These are phyloP conservation scores for Caerostris darwini DNA, from an alignment of 1,140 invertebrate genomes.

Conservation along the genomic window DNA sequence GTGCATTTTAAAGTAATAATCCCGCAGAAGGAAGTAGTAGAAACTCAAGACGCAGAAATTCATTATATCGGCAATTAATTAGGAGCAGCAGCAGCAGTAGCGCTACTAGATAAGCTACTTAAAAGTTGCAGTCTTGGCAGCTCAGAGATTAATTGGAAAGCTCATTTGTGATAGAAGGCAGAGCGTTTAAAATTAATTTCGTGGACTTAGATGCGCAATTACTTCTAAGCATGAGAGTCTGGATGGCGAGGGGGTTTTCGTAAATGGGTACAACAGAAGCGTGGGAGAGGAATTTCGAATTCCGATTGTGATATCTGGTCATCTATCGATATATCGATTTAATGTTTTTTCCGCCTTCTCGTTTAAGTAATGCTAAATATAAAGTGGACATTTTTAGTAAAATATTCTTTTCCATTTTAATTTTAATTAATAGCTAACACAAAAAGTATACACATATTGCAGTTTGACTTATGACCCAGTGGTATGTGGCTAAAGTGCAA, in stretches of 20 bases:
- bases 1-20: conserved; percentile 35
- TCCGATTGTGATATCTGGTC: neutral
- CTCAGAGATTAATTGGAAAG: conserved; percentile 1
- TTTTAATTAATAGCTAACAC: neutral
- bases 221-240: neutral
- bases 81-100: neutral
- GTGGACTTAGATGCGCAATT: conserved; percentile 26
- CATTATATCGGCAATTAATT: conserved; percentile 24
- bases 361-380: neutral
- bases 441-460: neutral
- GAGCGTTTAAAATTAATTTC: conserved; percentile 32
- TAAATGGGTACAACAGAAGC: neutral
- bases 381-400: neutral
- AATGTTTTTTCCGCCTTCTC: neutral
- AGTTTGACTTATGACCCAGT: neutral
- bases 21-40: neutral
- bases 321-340: neutral
- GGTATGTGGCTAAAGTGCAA: neutral
- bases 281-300: neutral
- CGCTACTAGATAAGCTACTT: neutral
- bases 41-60: conserved; percentile 1
- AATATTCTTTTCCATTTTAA: neutral
- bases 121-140: conserved; percentile 27
- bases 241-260: neutral
- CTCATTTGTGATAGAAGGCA: neutral